Evolutionary conservation across 2,797 vertebrate species (phyloP).

Genomic region (Diplodus sargus): DNA sequence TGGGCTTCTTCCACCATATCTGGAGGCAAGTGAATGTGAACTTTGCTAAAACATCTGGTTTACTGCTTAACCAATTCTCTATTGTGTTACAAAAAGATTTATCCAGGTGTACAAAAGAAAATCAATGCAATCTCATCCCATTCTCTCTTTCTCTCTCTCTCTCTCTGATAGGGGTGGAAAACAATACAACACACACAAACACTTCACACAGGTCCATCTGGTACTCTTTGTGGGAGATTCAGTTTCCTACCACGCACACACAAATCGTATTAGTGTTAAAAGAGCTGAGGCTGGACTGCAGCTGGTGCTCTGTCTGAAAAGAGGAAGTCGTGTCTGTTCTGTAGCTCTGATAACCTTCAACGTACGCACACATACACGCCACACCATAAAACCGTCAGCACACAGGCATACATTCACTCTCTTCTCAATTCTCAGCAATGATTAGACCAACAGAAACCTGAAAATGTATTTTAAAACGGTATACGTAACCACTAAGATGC

Average conservation of each 20-base stretch:
- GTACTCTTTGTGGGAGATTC: slow-evolving; percentile 19
- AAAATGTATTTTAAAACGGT: neutral
- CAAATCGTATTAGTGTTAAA: slow-evolving; percentile 27
- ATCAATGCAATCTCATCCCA: neutral
- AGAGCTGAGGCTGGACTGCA: slow-evolving; percentile 43
- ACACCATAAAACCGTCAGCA: slow-evolving; percentile 19
- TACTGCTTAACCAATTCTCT: slow-evolving; percentile 17
- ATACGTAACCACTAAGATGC: slow-evolving; percentile 10
- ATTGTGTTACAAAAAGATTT: neutral
- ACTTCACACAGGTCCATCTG: slow-evolving; percentile 16
- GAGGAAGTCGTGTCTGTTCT: slow-evolving; percentile 46
- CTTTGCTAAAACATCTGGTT: slow-evolving; percentile 26
- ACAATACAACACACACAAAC: neutral
- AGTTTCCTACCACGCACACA: slow-evolving; percentile 23
- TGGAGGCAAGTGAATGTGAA: slow-evolving; percentile 17
- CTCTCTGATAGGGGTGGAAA: neutral
- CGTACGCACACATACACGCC: slow-evolving; percentile 7
- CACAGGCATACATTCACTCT: slow-evolving; percentile 9
- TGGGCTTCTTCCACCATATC: slow-evolving; percentile 25
- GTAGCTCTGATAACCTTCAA: slow-evolving; percentile 36
- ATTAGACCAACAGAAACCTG: neutral
- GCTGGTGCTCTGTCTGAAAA: slow-evolving; percentile 49
- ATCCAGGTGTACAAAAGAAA: neutral
- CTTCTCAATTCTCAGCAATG: neutral
- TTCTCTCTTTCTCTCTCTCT: slow-evolving; percentile 2